Evolutionary conservation across 2,888 invertebrate genomes (phyloP).

Genomic region (Drosophila bunnanda): DNA sequence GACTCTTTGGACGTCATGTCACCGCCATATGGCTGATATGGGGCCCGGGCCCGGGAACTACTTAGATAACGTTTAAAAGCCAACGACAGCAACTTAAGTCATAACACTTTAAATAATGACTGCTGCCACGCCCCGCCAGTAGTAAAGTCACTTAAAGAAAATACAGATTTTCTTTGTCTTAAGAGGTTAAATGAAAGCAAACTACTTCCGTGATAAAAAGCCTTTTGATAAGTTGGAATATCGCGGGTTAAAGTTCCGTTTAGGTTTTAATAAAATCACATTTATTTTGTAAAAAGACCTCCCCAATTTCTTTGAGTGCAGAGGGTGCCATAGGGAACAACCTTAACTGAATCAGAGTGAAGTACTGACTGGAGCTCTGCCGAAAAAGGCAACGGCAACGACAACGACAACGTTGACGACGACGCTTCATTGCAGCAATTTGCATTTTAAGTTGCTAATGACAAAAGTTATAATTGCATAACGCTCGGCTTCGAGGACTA

Average conservation of each 20-base stretch:
- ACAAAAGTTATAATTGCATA: slow-evolving; percentile 84
- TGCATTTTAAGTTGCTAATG: slow-evolving; percentile 83
- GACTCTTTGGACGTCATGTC: slow-evolving; percentile 35
- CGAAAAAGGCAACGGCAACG: slow-evolving; percentile 55
- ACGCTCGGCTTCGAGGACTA: slow-evolving; percentile 70
- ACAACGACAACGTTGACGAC: slow-evolving; percentile 42
- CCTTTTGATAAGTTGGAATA: no score
- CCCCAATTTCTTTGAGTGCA: background rate
- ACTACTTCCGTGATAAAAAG: no score
- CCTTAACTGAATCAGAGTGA: slow-evolving; percentile 23
- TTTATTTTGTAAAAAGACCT: background rate
- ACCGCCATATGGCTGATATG: slow-evolving; percentile 51
- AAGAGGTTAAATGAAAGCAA: no score
- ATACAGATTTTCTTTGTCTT: no score
- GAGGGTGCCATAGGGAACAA: background rate
- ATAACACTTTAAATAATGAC: slow-evolving; percentile 72
- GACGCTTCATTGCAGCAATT: slow-evolving; percentile 81
- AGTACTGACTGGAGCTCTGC: slow-evolving; percentile 36
- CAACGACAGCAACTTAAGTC: slow-evolving; percentile 65
- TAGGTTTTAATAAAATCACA: background rate
- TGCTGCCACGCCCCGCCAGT: slow-evolving; percentile 25
- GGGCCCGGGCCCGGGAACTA: slow-evolving; percentile 54
- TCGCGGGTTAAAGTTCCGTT: no score
- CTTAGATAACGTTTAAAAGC: slow-evolving; percentile 74
- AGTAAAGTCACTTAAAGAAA: background rate